A percentile compares a stretch with the other conserved stretches of the same genome.
phyloP scores from a whole-genome alignment of 2,888 invertebrate genomes.

The Volucella zonaria region DNA sequence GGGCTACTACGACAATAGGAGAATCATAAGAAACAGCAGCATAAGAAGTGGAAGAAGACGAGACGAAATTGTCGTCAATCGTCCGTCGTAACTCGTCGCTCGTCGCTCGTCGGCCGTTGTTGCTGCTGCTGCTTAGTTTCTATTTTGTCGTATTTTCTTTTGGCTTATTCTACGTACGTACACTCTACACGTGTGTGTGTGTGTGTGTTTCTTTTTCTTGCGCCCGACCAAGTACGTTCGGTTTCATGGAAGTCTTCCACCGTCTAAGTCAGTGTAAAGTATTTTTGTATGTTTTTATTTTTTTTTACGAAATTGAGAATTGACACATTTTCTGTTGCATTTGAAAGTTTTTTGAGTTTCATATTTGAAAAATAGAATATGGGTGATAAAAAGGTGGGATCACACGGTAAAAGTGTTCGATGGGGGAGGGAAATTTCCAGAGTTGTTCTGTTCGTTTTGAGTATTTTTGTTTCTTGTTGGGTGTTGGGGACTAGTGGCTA shows the following conservation, averaged over 20 bases:
- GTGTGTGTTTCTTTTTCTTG: constrained; percentile 46
- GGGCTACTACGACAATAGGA: constrained; percentile 5
- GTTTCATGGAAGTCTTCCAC: constrained; percentile 73
- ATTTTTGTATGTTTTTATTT: constrained; percentile 25
- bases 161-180: constrained; percentile 30
- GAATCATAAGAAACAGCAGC: constrained; percentile 42
- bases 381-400: constrained; percentile 39
- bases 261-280: constrained; percentile 70
- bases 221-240: constrained; percentile 50
- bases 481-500: constrained; percentile 54
- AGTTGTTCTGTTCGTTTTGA: constrained; percentile 20
- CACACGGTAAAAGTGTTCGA: background rate
- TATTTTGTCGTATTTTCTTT: constrained; percentile 20
- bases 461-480: constrained; percentile 20
- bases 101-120: background rate
- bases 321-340: background rate
- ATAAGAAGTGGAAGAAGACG: constrained; percentile 18
- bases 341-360: background rate
- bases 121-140: constrained; percentile 40
- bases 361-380: constrained; percentile 23
- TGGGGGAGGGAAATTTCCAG: background rate
- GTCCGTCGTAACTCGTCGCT: constrained; percentile 5
- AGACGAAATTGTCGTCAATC: constrained; percentile 41
- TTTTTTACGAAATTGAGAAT: constrained; percentile 22
- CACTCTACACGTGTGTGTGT: constrained; percentile 46